Conservation (phyloP, 2,888 invertebrate species). For the Leptopterna dolabrata region DNA sequence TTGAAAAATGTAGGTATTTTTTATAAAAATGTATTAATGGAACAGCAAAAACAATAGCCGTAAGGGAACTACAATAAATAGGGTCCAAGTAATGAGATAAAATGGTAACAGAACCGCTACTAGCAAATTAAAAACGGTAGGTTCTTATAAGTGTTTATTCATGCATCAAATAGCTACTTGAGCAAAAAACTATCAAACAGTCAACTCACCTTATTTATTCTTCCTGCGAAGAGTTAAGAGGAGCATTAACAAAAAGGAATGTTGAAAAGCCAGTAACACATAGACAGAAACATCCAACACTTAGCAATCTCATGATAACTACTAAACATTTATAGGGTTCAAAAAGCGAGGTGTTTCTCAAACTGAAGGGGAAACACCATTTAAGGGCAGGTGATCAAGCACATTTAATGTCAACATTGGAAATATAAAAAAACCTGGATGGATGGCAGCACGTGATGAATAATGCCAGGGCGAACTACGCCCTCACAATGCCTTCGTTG, state of each 20-base stretch:
- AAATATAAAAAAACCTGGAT: background rate
- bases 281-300: background rate
- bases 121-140: too few species aligned
- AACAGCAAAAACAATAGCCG: too few species aligned
- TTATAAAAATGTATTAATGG: too few species aligned
- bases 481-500: background rate
- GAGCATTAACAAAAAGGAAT: conserved; percentile 34
- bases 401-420: background rate
- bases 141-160: background rate
- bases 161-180: background rate
- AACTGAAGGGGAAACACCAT: background rate
- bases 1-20: too few species aligned
- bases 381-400: background rate
- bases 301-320: background rate
- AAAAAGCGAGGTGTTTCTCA: background rate
- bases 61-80: too few species aligned
- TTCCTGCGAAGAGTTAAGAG: conserved; percentile 40
- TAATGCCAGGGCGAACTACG: background rate
- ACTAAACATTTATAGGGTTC: background rate
- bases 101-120: too few species aligned
- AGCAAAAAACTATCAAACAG: background rate
- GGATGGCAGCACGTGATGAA: background rate
- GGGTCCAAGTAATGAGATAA: too few species aligned
- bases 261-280: background rate
- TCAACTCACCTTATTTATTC: conserved; percentile 43